phyloP scores from a whole-genome alignment of 2,888 invertebrate species.

The Eumerus sabulonum region DNA sequence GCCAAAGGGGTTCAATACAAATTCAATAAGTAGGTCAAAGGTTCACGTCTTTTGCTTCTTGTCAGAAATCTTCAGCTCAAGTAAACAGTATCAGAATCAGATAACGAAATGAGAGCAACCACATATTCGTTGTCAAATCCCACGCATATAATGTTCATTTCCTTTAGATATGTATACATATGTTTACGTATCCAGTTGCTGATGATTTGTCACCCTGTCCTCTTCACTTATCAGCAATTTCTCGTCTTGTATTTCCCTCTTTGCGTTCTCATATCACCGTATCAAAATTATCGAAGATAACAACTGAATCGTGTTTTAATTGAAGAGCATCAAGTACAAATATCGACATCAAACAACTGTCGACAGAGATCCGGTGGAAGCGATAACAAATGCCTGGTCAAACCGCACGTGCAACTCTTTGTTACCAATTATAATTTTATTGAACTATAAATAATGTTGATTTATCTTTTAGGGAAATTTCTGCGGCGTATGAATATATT shows the following conservation, averaged over 20 bases:
- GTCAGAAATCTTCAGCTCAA: too few relatives aligned
- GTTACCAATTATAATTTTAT: slow-evolving; percentile 68
- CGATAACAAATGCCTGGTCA: slow-evolving; percentile 7
- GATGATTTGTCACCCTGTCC: slow-evolving; percentile 3
- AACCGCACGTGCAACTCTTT: slow-evolving; percentile 63
- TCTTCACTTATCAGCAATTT: slow-evolving; percentile 7
- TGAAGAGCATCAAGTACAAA: slow-evolving; percentile 22
- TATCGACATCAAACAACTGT: slow-evolving; percentile 37
- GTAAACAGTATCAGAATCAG: too few relatives aligned
- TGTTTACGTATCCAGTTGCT: not conserved
- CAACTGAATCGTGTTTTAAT: slow-evolving; percentile 50
- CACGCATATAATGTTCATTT: not conserved
- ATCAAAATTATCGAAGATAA: slow-evolving; percentile 44
- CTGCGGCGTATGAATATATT: slow-evolving; percentile 73
- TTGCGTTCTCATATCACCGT: not conserved
- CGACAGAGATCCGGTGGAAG: slow-evolving; percentile 7
- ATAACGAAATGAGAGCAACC: too few relatives aligned
- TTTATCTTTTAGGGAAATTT: slow-evolving; percentile 73
- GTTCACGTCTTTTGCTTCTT: too few relatives aligned
- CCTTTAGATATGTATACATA: not conserved
- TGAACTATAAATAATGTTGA: not conserved
- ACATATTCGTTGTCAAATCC: too few relatives aligned
- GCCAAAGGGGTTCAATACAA: too few relatives aligned
- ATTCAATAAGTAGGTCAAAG: too few relatives aligned
- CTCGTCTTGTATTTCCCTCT: slow-evolving; percentile 8